Evolutionary conservation across 1,140 invertebrate genomes (phyloP).

Genomic region (Neuroterus valhalla): DNA sequence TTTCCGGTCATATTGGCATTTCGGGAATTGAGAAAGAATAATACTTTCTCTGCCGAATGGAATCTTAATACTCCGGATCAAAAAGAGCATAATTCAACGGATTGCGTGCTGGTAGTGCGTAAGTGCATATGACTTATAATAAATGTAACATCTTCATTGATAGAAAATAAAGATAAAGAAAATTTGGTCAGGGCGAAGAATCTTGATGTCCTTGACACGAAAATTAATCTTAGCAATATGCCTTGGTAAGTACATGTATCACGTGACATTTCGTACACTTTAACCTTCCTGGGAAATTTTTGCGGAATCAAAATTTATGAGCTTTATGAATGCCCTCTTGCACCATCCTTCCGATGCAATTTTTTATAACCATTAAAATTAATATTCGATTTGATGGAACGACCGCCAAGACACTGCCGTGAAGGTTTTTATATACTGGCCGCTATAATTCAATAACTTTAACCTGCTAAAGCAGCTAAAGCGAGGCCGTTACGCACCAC

Average conservation of each 20-base stretch:
- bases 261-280: background rate
- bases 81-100: background rate
- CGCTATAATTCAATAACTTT: conserved; percentile 25
- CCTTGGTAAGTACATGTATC: background rate
- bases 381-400: conserved; percentile 24
- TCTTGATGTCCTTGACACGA: conserved; percentile 10
- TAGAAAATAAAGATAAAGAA: background rate
- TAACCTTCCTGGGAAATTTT: conserved; percentile 24
- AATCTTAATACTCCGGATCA: background rate
- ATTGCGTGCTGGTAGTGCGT: background rate
- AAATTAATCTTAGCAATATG: background rate
- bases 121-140: background rate
- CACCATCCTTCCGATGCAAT: background rate
- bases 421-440: conserved; percentile 15
- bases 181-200: conserved; percentile 23
- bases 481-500: conserved; percentile 10
- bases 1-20: no score
- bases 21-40: no score
- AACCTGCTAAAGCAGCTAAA: conserved; percentile 10
- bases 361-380: conserved; percentile 25
- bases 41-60: no score
- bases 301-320: conserved; percentile 15
- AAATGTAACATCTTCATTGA: background rate
- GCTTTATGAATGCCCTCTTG: conserved; percentile 12
- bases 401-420: conserved; percentile 24